Evolutionary conservation across 2,113 vertebrate species (phyloP).

Genomic region (Bubo bubo): DNA sequence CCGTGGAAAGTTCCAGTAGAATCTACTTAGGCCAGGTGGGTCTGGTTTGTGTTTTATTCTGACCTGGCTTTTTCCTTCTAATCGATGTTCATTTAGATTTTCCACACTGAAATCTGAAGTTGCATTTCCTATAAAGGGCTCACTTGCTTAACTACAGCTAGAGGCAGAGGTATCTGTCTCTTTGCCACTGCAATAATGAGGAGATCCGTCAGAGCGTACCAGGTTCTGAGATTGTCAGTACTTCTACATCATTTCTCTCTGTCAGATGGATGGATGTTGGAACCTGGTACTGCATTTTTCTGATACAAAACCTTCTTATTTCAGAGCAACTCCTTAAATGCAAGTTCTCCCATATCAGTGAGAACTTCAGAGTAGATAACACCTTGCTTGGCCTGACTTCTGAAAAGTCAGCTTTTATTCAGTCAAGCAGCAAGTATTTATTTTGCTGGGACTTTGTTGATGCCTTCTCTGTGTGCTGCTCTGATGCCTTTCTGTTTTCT

Average conservation of each 20-base stretch:
- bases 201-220: not conserved
- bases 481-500: not conserved
- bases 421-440: not conserved
- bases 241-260: not conserved
- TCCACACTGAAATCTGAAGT: not conserved
- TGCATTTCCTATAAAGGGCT: not conserved
- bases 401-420: not conserved
- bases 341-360: not conserved
- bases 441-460: not conserved
- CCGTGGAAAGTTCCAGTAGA: not conserved
- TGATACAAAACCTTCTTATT: not conserved
- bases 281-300: not conserved
- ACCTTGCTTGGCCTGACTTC: not conserved
- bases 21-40: not conserved
- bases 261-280: not conserved
- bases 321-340: not conserved
- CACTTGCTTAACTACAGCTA: not conserved
- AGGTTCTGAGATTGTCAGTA: not conserved
- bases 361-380: not conserved
- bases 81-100: not conserved
- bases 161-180: not conserved
- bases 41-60: not conserved
- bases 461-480: not conserved
- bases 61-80: not conserved
- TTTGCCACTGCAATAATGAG: not conserved